Conservation (phyloP, 2,797 vertebrate genomes). For the Muraenolepis orangiensis region DNA sequence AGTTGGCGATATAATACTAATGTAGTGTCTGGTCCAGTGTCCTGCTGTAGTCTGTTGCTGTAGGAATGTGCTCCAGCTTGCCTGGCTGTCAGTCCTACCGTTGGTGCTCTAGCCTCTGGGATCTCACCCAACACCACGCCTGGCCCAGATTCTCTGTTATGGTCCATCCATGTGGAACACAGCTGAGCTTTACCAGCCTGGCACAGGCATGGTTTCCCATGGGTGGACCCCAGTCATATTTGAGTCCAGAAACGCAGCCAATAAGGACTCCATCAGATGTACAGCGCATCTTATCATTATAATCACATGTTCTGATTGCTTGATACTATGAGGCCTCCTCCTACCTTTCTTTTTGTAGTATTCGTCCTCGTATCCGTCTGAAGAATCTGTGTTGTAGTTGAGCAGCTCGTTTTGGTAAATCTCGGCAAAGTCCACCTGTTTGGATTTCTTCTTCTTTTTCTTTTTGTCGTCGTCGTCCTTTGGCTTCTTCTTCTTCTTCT, state of each 20-base stretch:
- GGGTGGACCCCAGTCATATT: not conserved
- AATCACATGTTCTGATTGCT: not conserved
- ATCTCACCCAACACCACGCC: conserved; percentile 62
- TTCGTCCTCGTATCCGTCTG: conserved; percentile 85
- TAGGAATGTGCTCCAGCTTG: not conserved
- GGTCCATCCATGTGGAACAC: conserved; percentile 66
- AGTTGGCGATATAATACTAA: too few species aligned
- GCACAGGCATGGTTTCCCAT: not conserved
- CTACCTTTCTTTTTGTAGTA: conserved; percentile 96
- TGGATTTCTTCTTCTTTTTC: conserved; percentile 75
- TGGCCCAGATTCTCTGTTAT: conserved; percentile 51
- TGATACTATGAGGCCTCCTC: not conserved
- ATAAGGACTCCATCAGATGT: not conserved
- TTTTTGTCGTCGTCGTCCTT: conserved; percentile 75
- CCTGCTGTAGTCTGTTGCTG: not conserved
- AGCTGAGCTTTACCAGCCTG: conserved; percentile 40
- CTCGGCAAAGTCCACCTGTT: conserved; percentile 82
- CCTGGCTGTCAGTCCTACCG: conserved; percentile 35
- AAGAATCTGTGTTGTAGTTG: conserved; percentile 82
- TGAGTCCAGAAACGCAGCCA: not conserved
- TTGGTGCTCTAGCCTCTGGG: conserved; percentile 41
- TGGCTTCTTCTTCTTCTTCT: conserved; percentile 74
- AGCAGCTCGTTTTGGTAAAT: conserved; percentile 86
- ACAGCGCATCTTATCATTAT: not conserved
- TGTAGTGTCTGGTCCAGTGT: not conserved